phyloP scores from a whole-genome alignment of 1,140 invertebrate genomes.

The Apocrypta bakeri region DNA sequence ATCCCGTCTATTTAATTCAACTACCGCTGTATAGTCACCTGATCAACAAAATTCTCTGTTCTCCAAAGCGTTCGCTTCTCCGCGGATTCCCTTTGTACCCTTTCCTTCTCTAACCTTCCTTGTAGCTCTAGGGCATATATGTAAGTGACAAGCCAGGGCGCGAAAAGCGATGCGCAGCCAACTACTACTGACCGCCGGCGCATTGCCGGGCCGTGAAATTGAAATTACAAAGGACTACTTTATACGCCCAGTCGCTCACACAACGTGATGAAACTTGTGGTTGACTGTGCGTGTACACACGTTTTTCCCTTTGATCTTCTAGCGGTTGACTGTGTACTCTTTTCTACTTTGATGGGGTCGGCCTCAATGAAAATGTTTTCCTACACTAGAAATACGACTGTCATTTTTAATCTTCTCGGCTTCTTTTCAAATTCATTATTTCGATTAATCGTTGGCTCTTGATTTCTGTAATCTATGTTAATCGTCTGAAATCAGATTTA shows the following conservation, averaged over 20 bases:
- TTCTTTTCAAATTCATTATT: not conserved
- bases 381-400: not conserved
- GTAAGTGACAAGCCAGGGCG: conserved; percentile 9
- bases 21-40: no score
- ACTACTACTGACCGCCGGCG: conserved; percentile 52
- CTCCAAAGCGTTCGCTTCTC: no score
- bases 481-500: no score
- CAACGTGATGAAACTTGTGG: conserved; percentile 54
- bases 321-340: not conserved
- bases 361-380: conserved; percentile 28
- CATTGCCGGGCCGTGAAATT: conserved; percentile 60
- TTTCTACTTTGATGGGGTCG: not conserved
- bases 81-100: not conserved
- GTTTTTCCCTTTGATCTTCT: conserved; percentile 41
- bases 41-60: no score
- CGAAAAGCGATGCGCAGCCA: not conserved
- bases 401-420: not conserved
- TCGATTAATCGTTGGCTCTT: no score
- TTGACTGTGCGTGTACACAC: not conserved
- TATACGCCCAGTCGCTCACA: not conserved
- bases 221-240: conserved; percentile 57
- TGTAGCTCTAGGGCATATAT: conserved; percentile 16
- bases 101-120: not conserved
- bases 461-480: no score
- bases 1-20: no score